phyloP scores from a whole-genome alignment of 2,797 vertebrate species.

The Mormyrus proboscirostris region DNA sequence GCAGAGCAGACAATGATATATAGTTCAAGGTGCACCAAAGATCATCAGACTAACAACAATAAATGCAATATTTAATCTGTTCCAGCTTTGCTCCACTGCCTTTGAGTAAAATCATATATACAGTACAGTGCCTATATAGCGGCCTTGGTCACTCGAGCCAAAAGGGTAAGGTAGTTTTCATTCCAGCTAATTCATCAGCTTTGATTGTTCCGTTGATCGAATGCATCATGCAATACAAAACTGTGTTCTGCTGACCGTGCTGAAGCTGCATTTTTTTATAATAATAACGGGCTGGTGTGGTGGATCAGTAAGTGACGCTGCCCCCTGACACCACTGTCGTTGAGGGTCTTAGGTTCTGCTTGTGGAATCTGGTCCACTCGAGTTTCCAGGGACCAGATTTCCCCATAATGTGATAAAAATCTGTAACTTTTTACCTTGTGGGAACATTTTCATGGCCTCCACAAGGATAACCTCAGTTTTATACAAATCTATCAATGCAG shows the following conservation, averaged over 20 bases:
- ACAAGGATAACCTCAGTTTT: not conserved
- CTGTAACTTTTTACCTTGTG: not conserved
- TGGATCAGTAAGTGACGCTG: not conserved
- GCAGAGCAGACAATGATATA: not conserved
- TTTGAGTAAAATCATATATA: not conserved
- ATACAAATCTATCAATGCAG: not conserved
- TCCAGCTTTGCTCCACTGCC: not conserved
- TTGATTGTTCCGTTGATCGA: not conserved
- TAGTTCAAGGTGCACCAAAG: constrained; percentile 2
- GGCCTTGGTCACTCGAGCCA: not conserved
- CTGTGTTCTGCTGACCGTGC: not conserved
- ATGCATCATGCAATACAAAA: not conserved
- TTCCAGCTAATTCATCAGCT: not conserved
- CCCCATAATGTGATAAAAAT: not conserved
- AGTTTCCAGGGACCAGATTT: not conserved
- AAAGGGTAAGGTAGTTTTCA: not conserved
- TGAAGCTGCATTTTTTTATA: not conserved
- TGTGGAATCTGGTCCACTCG: not conserved
- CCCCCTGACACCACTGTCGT: not conserved
- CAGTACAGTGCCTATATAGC: not conserved
- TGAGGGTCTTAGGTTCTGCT: not conserved
- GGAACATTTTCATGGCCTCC: not conserved
- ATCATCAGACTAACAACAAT: constrained; percentile 3
- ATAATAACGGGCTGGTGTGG: not conserved
- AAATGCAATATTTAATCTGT: constrained; percentile 5